Evolutionary conservation across 2,888 invertebrate genomes (phyloP), one percentile per base, ranked within the genome.

Genomic region (Tetranychus truncatus): DNA sequence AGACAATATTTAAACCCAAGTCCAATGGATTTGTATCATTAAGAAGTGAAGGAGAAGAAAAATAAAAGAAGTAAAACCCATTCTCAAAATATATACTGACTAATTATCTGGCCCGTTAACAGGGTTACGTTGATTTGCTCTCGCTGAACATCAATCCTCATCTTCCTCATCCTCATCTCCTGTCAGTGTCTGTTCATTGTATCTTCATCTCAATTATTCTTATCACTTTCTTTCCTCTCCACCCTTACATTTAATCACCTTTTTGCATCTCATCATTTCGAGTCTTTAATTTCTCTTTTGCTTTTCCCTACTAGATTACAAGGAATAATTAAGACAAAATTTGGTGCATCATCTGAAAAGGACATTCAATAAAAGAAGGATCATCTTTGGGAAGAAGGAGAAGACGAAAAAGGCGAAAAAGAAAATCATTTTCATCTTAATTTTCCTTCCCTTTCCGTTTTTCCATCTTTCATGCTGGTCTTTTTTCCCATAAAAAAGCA

Each of bases 61-160:
- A 15, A 9, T 9, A 55, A 55, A 55, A 55, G 1, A 55, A 15
- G 9, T 55, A 15, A 9, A 55, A 15, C 55, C 55, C 9, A 55
- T 55, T 55, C 55, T 55, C 11, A 15, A 55, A 55, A 55, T 55
- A 34, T 34, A 55, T 55, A 55, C 55, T 15, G 15, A 55, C 55
- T 55, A 55, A 55, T 55, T 55, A 55, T 55, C 55, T 55, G 55
- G 55, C 55, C 55, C 55, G 55, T 55, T 55, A 55, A 55, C 55
- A 55, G 55, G 55, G 55, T 55, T 55, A 55, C 55, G 55, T 55
- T 55, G 55, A 55, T 55, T 55, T 55, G 34, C 34, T 55, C 15
- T 9, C 15, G 11, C 9, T 55, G 2, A 55, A 55, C 55, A 55
- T 55, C 55, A 55, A 55, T 55, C 15, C 55, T 55, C 55, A 55